Evolutionary conservation across 2,797 vertebrate species (phyloP), one percentile per base, ranked within the genome.

Genomic region (Centropyge bicolor): DNA sequence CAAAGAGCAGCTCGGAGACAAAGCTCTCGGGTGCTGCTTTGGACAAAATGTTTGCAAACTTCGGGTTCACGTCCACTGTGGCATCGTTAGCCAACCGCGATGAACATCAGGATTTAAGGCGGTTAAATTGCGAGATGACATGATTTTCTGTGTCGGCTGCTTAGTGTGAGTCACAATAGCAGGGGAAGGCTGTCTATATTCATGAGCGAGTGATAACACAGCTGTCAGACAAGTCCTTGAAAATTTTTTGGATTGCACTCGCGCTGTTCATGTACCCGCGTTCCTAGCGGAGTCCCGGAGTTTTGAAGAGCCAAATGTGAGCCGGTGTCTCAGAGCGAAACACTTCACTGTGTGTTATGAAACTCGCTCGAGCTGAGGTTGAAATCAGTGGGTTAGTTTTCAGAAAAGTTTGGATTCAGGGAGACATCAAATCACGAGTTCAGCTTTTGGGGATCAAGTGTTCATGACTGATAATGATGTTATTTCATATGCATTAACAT

Each of bases 151-250:
- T 51, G 63, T 76, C 74, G 27, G 66, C 66, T 74, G 68, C 57
- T 66, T 52, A 20, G 57, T 20, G 57, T 64, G 82, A 86, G 70
- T 80, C 84, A 70, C 72, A 70, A 67, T 67, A 69, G 49, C 67
- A 49, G 66, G 46, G 78, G 78, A 64, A 70, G 79, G 65, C 70
- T 84, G 81, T 89, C 83, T 87, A 79, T 84, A 88, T 86, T 88
- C 85, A 88, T 87, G 86, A 88, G 79, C 41, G 0, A 6, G 72
- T 49, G 63, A 80, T 80, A 79, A 84, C 80, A 78, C 60, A 86
- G 86, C 80, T 81, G 73, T 81, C 88, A 75, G 52, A 66, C 55
- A 17, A 81, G 72, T 72, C 62, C 80, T 83, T 69, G 65, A 84
- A 31, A 69, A 38, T 55, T 16, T 81, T 78, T 71, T 41, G 62